Evolutionary conservation across 2,113 vertebrate species (phyloP).

Genomic region (Proterorhinus semilunaris): DNA sequence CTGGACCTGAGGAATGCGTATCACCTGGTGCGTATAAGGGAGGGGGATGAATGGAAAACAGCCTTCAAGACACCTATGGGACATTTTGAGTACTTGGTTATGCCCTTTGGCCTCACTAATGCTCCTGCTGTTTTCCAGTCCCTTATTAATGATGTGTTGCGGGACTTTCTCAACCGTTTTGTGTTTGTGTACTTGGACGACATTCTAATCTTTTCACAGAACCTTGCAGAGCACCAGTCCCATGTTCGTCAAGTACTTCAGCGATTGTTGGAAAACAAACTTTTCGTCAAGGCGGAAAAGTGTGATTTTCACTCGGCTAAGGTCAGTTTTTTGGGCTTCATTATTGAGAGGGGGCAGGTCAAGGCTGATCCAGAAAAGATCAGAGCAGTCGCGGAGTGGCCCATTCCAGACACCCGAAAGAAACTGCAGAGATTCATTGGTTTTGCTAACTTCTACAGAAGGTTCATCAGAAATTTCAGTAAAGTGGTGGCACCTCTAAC

Average conservation of each 20-base stretch:
- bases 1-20: not conserved
- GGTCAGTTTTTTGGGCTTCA: not conserved
- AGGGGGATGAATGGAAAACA: not conserved
- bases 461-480: not conserved
- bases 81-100: not conserved
- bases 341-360: not conserved
- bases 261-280: not conserved
- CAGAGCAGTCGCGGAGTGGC: not conserved
- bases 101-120: not conserved
- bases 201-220: not conserved
- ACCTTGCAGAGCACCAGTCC: not conserved
- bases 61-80: conserved; percentile 12
- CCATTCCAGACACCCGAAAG: not conserved
- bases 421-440: not conserved
- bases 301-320: not conserved
- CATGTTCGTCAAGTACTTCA: not conserved
- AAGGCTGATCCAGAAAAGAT: not conserved
- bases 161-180: not conserved
- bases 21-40: not conserved
- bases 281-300: not conserved
- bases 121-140: no score
- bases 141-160: no score
- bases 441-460: not conserved
- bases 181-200: not conserved
- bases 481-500: not conserved